Conservation (phyloP, 35 echinoderm and acorn worm species). For the Ophiothrix spiculata region DNA sequence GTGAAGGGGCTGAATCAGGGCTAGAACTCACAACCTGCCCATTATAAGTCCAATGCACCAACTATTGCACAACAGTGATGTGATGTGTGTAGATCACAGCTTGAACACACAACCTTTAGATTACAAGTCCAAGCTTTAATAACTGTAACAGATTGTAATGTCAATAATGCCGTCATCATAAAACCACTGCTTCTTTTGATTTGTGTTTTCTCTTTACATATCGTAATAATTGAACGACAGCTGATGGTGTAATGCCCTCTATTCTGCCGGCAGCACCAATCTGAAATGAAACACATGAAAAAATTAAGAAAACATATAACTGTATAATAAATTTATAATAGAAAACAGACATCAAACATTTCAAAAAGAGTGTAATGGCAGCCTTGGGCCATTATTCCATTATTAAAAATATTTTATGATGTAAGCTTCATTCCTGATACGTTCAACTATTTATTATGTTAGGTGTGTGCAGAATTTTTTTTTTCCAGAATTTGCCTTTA, state of each 20-base stretch:
- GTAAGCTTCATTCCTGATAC: neutral
- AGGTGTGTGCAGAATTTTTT: neutral
- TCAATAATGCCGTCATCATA: too few relatives aligned
- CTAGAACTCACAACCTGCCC: too few relatives aligned
- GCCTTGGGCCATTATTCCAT: neutral
- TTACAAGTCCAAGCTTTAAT: too few relatives aligned
- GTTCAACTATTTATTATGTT: too few relatives aligned
- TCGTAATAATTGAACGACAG: constrained; percentile 52
- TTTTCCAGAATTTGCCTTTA: neutral
- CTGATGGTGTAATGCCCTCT: constrained; percentile 76
- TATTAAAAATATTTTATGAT: neutral
- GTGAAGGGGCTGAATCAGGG: too few relatives aligned
- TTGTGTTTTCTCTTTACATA: constrained; percentile 47
- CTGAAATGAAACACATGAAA: constrained; percentile 33
- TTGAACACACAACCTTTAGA: too few relatives aligned
- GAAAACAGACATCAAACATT: neutral
- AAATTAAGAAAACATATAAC: neutral
- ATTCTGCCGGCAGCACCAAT: constrained; percentile 86
- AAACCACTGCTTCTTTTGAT: neutral
- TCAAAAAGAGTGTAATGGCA: neutral
- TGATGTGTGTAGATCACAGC: too few relatives aligned
- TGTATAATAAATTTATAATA: neutral
- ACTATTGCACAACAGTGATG: too few relatives aligned
- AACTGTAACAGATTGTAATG: too few relatives aligned
- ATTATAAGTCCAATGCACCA: too few relatives aligned